A percentile compares a stretch with the other conserved stretches of the same genome.
Conservation (phyloP, 2,113 vertebrate species). For the Phodopus roborovskii region DNA sequence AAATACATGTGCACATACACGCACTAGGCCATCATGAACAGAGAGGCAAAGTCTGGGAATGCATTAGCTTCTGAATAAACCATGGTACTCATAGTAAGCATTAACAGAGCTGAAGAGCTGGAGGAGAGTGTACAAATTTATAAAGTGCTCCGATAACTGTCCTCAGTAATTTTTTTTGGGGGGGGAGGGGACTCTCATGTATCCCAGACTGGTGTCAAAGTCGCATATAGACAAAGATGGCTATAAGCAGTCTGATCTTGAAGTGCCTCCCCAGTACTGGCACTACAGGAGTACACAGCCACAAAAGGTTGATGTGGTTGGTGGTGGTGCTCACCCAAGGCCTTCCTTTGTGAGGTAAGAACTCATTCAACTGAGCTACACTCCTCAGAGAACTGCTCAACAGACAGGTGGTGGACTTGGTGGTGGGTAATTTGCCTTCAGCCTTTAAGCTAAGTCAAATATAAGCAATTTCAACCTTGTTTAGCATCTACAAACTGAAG, state of each 20-base stretch:
- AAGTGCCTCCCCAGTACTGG: neutral
- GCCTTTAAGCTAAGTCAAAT: conserved; percentile 46
- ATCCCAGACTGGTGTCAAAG: neutral
- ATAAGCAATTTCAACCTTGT: conserved; percentile 15
- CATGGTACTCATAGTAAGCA: neutral
- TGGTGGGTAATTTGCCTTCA: neutral
- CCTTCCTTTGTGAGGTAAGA: neutral
- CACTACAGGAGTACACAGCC: neutral
- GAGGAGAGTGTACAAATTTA: neutral
- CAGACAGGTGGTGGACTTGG: neutral
- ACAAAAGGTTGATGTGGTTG: neutral
- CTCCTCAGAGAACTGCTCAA: neutral
- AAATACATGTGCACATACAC: neutral
- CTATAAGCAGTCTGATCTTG: neutral
- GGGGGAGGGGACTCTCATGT: neutral
- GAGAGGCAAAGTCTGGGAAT: conserved; percentile 14
- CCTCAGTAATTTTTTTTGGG: neutral
- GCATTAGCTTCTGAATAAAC: neutral
- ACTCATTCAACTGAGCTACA: neutral
- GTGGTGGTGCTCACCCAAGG: neutral
- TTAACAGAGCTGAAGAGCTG: neutral
- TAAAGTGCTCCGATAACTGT: neutral
- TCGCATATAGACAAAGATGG: neutral
- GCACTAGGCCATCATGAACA: neutral
- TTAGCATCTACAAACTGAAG: conserved; percentile 15